A percentile compares a stretch with the other conserved stretches of the same genome.
phyloP scores from a whole-genome alignment of 23 tunicate genomes.

The Styela clava region DNA sequence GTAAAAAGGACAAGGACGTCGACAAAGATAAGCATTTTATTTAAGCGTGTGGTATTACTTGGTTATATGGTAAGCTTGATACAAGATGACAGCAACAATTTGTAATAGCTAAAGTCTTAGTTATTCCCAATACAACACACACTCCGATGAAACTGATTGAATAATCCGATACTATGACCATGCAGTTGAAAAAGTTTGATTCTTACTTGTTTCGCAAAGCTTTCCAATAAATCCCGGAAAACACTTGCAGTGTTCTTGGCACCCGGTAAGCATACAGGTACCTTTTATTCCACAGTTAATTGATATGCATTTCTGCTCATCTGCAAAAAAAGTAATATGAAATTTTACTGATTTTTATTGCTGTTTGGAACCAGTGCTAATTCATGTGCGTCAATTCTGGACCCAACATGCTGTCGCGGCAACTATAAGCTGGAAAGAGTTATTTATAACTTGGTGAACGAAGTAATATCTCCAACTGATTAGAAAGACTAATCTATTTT shows the following conservation, averaged over 20 bases:
- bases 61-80: no score
- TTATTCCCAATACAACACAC: background rate
- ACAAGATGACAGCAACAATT: no score
- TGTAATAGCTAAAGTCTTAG: background rate
- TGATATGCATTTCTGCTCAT: background rate
- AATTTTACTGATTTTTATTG: background rate
- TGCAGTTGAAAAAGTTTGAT: no score
- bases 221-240: background rate
- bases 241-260: background rate
- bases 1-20: no score
- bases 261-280: background rate
- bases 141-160: background rate
- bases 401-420: no score
- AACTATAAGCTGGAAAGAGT: no score
- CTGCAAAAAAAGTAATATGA: background rate
- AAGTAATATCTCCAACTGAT: background rate
- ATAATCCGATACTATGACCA: no score
- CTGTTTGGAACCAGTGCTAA: background rate
- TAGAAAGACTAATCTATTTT: no score
- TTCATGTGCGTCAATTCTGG: background rate
- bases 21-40: no score
- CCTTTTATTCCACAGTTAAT: background rate
- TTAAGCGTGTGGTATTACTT: no score
- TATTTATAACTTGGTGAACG: no score
- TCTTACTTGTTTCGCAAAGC: background rate